Evolutionary conservation across 2,888 invertebrate genomes (phyloP).

Genomic region (Aleiodes alternator): DNA sequence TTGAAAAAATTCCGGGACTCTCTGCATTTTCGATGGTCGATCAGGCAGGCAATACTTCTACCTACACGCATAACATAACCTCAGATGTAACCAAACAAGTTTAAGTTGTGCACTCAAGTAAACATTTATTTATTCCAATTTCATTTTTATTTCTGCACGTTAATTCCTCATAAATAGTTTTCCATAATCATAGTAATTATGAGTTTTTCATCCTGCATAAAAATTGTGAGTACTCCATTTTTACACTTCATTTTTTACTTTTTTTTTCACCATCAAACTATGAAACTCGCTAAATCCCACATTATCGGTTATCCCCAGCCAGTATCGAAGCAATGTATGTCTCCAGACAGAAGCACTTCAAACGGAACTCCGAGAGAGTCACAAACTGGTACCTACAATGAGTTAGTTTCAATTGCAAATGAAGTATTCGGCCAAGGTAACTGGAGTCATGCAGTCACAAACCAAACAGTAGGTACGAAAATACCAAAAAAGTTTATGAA

Average conservation of each 20-base stretch:
- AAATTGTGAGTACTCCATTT: conserved; percentile 55
- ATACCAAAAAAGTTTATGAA: neutral
- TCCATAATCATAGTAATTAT: conserved; percentile 1
- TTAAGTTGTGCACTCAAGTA: too few species aligned
- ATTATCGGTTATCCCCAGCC: conserved; percentile 43
- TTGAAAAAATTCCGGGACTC: too few species aligned
- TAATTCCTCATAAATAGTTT: too few species aligned
- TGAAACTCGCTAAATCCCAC: conserved; percentile 1
- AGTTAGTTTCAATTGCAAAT: conserved; percentile 60
- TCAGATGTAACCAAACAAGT: too few species aligned
- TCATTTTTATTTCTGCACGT: too few species aligned
- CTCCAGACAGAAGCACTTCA: conserved; percentile 9
- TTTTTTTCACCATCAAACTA: conserved; percentile 44
- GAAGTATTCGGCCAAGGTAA: conserved; percentile 57
- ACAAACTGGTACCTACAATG: conserved; percentile 46
- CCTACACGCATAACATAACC: too few species aligned
- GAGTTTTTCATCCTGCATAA: conserved; percentile 53
- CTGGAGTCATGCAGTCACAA: conserved; percentile 62
- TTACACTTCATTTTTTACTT: conserved; percentile 29
- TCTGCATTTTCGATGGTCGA: too few species aligned
- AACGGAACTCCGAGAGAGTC: neutral
- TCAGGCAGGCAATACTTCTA: too few species aligned
- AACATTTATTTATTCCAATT: too few species aligned
- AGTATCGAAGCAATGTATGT: conserved; percentile 28
- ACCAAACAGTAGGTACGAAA: conserved; percentile 60